These are phyloP conservation scores for Cynaeus angustus DNA, from an alignment of 2,888 invertebrate genomes.

Conservation along the genomic window DNA sequence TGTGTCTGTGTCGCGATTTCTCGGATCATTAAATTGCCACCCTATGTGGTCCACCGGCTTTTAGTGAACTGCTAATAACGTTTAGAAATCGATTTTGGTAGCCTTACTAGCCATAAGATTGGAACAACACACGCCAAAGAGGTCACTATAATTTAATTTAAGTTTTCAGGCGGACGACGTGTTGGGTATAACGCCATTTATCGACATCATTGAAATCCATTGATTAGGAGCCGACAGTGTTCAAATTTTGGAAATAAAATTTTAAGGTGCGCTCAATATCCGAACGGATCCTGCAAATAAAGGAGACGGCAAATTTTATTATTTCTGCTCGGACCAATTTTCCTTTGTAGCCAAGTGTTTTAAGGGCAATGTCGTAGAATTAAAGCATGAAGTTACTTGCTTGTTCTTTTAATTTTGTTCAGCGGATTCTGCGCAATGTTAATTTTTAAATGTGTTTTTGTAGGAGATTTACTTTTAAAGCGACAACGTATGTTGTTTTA, in stretches of 20 bases:
- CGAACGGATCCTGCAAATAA: conserved; percentile 11
- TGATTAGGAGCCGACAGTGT: conserved; percentile 25
- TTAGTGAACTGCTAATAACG: conserved; percentile 55
- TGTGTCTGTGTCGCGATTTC: conserved; percentile 62
- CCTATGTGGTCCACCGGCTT: conserved; percentile 55
- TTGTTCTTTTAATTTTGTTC: no score
- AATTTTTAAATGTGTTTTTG: no score
- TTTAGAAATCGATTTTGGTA: conserved; percentile 45
- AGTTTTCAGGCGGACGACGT: conserved; percentile 28
- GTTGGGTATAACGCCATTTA: conserved; percentile 20
- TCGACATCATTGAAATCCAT: conserved; percentile 13
- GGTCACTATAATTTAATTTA: conserved; percentile 49
- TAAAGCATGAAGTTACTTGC: neutral
- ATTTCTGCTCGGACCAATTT: conserved; percentile 5
- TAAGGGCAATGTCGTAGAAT: neutral
- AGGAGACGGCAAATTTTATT: conserved; percentile 19
- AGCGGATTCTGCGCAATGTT: no score
- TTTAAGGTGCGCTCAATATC: conserved; percentile 14
- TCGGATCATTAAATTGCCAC: conserved; percentile 62
- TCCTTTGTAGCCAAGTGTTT: neutral
- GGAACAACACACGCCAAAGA: conserved; percentile 35
- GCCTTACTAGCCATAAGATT: conserved; percentile 36
- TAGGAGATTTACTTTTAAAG: no score
- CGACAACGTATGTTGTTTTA: no score
- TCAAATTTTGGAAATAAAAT: conserved; percentile 24